A percentile compares a stretch with the other conserved stretches of the same genome.
phyloP scores from a whole-genome alignment of 92 coral and sea anemone genomes.

The Virgularia gustaviana region DNA sequence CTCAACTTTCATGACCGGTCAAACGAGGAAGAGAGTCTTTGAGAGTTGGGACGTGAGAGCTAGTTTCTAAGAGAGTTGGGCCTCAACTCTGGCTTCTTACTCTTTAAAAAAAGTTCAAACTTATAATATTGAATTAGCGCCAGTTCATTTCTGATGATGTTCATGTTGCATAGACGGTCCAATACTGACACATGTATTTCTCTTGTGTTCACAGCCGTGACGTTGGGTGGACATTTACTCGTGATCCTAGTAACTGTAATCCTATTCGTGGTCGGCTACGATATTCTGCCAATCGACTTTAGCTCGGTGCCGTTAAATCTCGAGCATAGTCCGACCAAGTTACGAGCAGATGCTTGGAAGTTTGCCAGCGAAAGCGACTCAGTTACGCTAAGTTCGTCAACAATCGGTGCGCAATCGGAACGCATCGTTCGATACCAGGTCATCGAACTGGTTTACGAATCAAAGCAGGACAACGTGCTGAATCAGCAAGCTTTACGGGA shows the following conservation, averaged over 20 bases:
- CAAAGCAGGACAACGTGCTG: slow-evolving; percentile 60
- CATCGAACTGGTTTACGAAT: slow-evolving; percentile 80
- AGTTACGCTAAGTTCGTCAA: slow-evolving; percentile 68
- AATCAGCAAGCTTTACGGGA: slow-evolving; percentile 56
- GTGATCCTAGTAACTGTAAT: slow-evolving; percentile 65
- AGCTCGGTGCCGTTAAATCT: slow-evolving; percentile 85
- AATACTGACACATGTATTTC: not conserved
- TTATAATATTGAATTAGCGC: not conserved
- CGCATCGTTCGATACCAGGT: slow-evolving; percentile 67
- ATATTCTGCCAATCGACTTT: slow-evolving; percentile 88
- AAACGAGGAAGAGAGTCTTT: no score
- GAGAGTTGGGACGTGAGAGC: no score
- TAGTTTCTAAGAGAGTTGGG: no score
- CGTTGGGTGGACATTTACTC: slow-evolving; percentile 67
- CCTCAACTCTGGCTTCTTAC: no score
- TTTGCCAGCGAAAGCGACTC: slow-evolving; percentile 79
- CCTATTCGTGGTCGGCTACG: slow-evolving; percentile 71
- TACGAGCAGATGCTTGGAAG: slow-evolving; percentile 95
- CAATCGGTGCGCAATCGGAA: slow-evolving; percentile 70
- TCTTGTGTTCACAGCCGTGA: slow-evolving; percentile 54
- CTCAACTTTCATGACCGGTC: no score
- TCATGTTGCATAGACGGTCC: not conserved
- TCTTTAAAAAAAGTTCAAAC: not conserved
- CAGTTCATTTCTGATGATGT: not conserved
- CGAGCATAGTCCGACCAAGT: slow-evolving; percentile 74